Percentiles rank a stretch among this genome's conserved stretches.
Conservation (phyloP, 2,113 vertebrate genomes). For the Rhineura floridana region DNA sequence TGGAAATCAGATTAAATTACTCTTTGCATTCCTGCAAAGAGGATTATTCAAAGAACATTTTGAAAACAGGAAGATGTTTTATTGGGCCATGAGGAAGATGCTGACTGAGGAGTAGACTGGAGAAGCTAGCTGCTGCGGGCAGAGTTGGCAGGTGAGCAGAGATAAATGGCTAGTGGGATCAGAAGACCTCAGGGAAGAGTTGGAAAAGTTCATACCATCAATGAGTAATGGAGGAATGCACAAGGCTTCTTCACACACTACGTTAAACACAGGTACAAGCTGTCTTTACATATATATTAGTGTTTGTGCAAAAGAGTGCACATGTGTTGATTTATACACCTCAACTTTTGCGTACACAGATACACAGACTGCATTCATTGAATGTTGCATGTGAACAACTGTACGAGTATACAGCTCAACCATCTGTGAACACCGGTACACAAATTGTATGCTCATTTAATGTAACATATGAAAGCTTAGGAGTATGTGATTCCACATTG, state of each 20-base stretch:
- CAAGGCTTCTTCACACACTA: no score
- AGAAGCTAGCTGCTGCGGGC: not conserved
- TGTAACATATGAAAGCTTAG: not conserved
- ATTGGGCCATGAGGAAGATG: not conserved
- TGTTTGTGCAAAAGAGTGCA: no score
- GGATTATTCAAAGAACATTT: not conserved
- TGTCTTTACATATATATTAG: no score
- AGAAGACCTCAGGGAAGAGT: not conserved
- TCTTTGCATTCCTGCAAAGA: conserved; percentile 21
- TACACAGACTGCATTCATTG: no score
- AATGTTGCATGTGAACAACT: no score
- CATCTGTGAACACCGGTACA: no score
- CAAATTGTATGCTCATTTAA: not conserved
- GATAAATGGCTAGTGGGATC: not conserved
- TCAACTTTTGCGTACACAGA: no score
- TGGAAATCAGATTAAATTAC: not conserved
- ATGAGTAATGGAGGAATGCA: not conserved
- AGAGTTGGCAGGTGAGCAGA: not conserved
- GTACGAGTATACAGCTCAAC: no score
- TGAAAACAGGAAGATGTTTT: not conserved
- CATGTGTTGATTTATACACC: no score
- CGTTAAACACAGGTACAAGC: no score
- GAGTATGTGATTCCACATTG: not conserved
- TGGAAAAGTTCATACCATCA: not conserved
- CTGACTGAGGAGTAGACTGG: not conserved